phyloP scores from a whole-genome alignment of 2,797 vertebrate species.

The Calcarius lapponicus region DNA sequence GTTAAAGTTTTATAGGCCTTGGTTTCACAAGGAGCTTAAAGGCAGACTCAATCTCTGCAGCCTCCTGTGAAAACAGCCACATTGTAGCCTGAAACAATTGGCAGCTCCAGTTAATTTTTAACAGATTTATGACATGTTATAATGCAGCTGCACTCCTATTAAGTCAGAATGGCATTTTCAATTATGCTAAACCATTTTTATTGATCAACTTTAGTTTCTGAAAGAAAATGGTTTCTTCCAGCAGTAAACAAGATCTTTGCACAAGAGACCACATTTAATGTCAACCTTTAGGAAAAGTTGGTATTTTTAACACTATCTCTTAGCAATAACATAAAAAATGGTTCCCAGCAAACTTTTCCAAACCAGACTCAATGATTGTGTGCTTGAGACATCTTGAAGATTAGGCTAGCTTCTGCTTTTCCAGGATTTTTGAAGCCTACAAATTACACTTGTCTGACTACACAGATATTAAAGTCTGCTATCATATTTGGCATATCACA shows the following conservation, averaged over 20 bases:
- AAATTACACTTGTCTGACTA: not conserved
- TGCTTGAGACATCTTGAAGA: not conserved
- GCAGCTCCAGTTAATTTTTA: not conserved
- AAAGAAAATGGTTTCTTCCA: not conserved
- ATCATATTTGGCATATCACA: slow-evolving; percentile 26
- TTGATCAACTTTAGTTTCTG: not conserved
- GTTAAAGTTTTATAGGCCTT: not conserved
- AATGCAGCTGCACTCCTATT: not conserved
- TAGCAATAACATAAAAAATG: not conserved
- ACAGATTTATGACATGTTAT: not conserved
- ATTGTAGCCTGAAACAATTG: not conserved
- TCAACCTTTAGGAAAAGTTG: not conserved
- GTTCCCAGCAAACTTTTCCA: not conserved
- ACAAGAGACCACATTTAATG: not conserved
- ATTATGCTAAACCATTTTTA: not conserved
- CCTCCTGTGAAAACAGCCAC: not conserved
- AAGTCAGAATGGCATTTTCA: not conserved
- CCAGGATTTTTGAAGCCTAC: not conserved
- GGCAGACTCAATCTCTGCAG: not conserved
- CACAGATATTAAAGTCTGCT: slow-evolving; percentile 30
- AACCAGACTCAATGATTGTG: not conserved
- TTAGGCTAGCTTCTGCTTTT: not conserved
- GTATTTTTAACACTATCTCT: not conserved
- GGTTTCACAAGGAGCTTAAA: not conserved
- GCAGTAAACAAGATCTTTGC: not conserved